Percentiles rank a stretch among this genome's conserved stretches.
These are phyloP conservation scores for Fissipunctia ypsillon DNA, from an alignment of 2,888 invertebrate species.

Conservation along the genomic window DNA sequence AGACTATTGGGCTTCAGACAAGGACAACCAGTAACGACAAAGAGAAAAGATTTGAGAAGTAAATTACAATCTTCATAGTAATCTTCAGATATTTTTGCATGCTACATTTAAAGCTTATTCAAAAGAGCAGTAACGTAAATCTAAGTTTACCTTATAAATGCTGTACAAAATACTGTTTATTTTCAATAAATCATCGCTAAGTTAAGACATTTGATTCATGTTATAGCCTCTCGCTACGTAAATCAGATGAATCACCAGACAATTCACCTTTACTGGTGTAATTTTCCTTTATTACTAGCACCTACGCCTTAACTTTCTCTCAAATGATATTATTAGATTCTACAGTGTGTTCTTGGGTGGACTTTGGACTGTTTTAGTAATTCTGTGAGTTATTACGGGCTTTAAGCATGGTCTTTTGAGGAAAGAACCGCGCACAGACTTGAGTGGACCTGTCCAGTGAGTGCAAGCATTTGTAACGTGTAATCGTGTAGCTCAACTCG, in stretches of 20 bases:
- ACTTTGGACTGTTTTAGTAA: not conserved
- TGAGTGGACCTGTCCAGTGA: too few species aligned
- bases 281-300: slow-evolving; percentile 54
- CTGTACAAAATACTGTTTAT: slow-evolving; percentile 28
- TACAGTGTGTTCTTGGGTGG: slow-evolving; percentile 3
- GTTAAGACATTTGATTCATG: slow-evolving; percentile 46
- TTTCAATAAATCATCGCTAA: slow-evolving; percentile 50
- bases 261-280: slow-evolving; percentile 60
- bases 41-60: not conserved
- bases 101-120: slow-evolving; percentile 4
- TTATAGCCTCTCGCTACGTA: slow-evolving; percentile 51
- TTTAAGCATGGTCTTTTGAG: too few species aligned
- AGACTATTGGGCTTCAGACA: not conserved
- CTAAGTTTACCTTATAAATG: slow-evolving; percentile 5
- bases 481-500: too few species aligned
- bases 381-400: too few species aligned
- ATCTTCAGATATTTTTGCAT: not conserved
- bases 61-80: not conserved
- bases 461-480: too few species aligned
- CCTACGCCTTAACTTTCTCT: slow-evolving; percentile 58
- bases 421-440: too few species aligned
- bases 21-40: not conserved
- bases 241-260: slow-evolving; percentile 58
- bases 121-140: slow-evolving; percentile 1
- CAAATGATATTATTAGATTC: slow-evolving; percentile 12